These are phyloP conservation scores for Lacanobia oleracea DNA, from an alignment of 2,888 invertebrate species.

Conservation along the genomic window DNA sequence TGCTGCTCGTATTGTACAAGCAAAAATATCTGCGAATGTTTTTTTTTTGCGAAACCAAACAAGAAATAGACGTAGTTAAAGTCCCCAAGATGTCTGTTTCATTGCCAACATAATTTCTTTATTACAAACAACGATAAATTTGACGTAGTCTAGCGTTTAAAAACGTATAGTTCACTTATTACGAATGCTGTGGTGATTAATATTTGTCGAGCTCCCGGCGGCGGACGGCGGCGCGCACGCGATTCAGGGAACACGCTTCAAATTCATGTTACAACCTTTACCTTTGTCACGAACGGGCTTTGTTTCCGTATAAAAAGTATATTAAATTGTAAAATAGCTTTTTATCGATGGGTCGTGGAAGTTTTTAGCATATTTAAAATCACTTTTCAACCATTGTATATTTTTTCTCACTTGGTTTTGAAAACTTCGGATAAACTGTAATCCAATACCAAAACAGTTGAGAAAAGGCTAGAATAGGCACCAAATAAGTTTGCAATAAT, in stretches of 20 bases:
- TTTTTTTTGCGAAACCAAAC: conserved; percentile 45
- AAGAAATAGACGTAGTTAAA: conserved; percentile 54
- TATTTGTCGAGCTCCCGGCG: conserved; percentile 64
- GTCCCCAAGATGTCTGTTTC: conserved; percentile 54
- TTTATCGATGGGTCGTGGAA: conserved; percentile 23
- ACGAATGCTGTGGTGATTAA: conserved; percentile 54
- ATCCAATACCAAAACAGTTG: too few relatives aligned
- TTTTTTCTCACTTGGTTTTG: background rate
- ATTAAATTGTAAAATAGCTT: conserved; percentile 49
- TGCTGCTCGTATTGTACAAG: conserved; percentile 40
- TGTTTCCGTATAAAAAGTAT: conserved; percentile 68
- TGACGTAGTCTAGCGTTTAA: conserved; percentile 45
- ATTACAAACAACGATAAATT: conserved; percentile 62
- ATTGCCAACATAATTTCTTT: conserved; percentile 64
- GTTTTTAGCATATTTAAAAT: conserved; percentile 20
- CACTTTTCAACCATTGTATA: background rate
- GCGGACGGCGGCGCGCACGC: conserved; percentile 58
- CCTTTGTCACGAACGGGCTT: conserved; percentile 73
- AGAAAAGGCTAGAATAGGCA: too few relatives aligned
- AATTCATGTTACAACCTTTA: conserved; percentile 61
- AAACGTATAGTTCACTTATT: conserved; percentile 52
- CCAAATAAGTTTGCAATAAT: too few relatives aligned
- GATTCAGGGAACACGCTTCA: conserved; percentile 55
- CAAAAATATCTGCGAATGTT: conserved; percentile 49
- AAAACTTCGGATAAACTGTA: background rate